These are phyloP conservation scores for Anagrus nilaparvatae DNA, from an alignment of 1,140 invertebrate species.

Conservation along the genomic window DNA sequence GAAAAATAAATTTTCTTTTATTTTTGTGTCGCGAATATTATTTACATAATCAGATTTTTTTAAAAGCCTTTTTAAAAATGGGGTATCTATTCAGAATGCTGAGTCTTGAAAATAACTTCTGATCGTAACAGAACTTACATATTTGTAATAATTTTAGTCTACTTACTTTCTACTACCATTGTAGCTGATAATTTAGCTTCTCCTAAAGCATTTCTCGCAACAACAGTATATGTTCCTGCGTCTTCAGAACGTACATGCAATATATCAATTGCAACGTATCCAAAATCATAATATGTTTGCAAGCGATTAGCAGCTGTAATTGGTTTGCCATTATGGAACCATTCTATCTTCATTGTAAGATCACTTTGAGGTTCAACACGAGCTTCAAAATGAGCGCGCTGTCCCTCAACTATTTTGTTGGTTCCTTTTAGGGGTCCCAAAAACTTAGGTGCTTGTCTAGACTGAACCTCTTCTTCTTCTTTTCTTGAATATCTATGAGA, in stretches of 20 bases:
- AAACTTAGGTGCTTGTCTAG: constrained; percentile 73
- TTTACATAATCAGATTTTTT: too few species aligned
- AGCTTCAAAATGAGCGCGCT: constrained; percentile 92
- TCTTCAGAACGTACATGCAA: constrained; percentile 77
- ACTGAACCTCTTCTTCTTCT: constrained; percentile 60
- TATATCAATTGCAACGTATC: constrained; percentile 90
- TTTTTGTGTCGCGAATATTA: too few species aligned
- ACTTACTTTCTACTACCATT: constrained; percentile 82
- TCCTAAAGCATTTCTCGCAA: constrained; percentile 78
- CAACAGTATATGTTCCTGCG: constrained; percentile 76
- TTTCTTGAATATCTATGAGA: constrained; percentile 55
- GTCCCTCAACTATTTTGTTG: constrained; percentile 89
- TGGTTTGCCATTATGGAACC: constrained; percentile 83
- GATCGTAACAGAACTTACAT: neutral
- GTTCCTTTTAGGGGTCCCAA: constrained; percentile 79
- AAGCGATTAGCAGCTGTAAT: constrained; percentile 76
- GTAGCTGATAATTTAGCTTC: constrained; percentile 70
- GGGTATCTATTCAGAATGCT: too few species aligned
- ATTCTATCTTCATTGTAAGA: constrained; percentile 76
- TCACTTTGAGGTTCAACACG: constrained; percentile 89
- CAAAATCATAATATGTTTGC: constrained; percentile 90
- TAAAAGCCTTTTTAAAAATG: neutral
- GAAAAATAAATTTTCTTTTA: too few species aligned
- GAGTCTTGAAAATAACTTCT: too few species aligned
- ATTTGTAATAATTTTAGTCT: constrained; percentile 1